These are phyloP conservation scores for Drosophila cognata DNA, from an alignment of 2,888 invertebrate species.

Conservation along the genomic window DNA sequence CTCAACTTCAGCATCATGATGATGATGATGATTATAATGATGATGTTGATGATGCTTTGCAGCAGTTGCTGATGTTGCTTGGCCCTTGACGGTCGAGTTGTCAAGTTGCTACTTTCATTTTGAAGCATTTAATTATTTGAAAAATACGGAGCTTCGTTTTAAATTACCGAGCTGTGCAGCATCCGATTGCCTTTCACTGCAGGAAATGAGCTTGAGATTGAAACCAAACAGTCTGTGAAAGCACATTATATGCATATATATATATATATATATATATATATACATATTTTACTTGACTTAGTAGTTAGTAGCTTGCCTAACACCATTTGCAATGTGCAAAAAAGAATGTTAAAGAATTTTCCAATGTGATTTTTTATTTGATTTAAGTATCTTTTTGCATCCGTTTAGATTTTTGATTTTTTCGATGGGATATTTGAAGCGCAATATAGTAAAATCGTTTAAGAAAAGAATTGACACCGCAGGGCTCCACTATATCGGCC, in stretches of 20 bases:
- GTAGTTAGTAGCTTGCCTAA: background rate
- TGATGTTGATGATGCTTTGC: background rate
- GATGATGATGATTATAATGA: background rate
- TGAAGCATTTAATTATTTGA: slow-evolving; percentile 62
- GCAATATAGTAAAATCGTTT: background rate
- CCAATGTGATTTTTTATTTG: background rate
- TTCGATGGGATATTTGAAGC: background rate
- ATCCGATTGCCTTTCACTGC: slow-evolving; percentile 31
- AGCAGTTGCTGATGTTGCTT: slow-evolving; percentile 1
- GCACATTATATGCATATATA: background rate
- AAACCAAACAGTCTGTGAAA: slow-evolving; percentile 11
- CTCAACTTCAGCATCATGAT: slow-evolving; percentile 3
- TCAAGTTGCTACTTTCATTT: slow-evolving; percentile 26
- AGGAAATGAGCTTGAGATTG: slow-evolving; percentile 14
- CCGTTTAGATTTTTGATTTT: background rate
- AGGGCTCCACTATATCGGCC: background rate
- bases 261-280: background rate
- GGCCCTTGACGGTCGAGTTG: slow-evolving; percentile 18
- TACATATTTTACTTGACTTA: too few species aligned
- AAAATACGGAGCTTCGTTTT: slow-evolving; percentile 40
- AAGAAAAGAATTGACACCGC: background rate
- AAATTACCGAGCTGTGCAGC: slow-evolving; percentile 35
- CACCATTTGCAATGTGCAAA: background rate
- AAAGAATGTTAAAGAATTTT: background rate
- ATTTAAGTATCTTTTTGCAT: background rate